Evolutionary conservation across 2,888 invertebrate genomes (phyloP).

Genomic region (Lacanobia oleracea): DNA sequence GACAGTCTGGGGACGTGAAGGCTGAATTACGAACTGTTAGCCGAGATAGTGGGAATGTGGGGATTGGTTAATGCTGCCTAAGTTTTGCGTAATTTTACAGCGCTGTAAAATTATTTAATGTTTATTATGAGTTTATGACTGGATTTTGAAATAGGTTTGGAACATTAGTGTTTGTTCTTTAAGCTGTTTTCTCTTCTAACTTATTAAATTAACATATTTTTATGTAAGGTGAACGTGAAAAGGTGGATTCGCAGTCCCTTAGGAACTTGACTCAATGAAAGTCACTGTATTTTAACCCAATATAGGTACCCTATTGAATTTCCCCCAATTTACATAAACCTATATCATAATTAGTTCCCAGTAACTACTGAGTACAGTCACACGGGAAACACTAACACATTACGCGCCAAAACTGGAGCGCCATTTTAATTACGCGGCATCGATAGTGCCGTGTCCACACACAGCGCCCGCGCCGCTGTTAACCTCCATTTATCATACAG

Average conservation of each 20-base stretch:
- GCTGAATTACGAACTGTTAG: conserved; percentile 54
- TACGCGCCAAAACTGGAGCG: conserved; percentile 37
- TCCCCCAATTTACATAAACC: not conserved
- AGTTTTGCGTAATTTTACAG: conserved; percentile 55
- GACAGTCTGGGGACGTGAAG: conserved; percentile 57
- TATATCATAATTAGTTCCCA: conserved; percentile 10
- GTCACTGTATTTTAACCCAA: not conserved
- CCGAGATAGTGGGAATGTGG: conserved; percentile 53
- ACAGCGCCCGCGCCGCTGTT: conserved; percentile 63
- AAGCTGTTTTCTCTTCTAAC: not conserved
- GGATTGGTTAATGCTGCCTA: conserved; percentile 50
- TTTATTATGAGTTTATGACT: conserved; percentile 28
- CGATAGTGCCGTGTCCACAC: conserved; percentile 60
- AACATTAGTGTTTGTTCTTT: not conserved
- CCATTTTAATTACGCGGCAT: conserved; percentile 57
- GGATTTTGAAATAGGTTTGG: conserved; percentile 5
- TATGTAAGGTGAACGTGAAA: not conserved
- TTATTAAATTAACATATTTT: not conserved
- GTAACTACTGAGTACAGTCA: not conserved
- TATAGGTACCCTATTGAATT: not conserved
- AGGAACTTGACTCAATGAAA: not conserved
- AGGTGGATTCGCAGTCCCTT: not conserved
- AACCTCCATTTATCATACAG: conserved; percentile 83
- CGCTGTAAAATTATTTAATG: conserved; percentile 52
- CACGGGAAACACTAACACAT: conserved; percentile 22